Percentiles rank a stretch among this genome's conserved stretches.
Evolutionary conservation across 2,797 vertebrate species (phyloP).

Genomic region (Poeciliopsis infans): DNA sequence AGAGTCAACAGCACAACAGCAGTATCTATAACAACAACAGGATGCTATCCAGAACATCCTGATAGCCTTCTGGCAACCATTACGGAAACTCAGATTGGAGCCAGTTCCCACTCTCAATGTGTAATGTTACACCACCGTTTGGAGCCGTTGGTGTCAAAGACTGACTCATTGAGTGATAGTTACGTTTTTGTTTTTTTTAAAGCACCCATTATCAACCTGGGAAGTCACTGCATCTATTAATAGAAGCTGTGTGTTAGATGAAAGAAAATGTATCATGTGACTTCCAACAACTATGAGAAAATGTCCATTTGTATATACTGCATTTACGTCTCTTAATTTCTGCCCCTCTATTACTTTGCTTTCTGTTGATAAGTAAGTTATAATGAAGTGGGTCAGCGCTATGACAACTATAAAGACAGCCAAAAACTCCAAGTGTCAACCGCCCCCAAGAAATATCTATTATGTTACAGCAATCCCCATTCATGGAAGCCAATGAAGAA

Average conservation of each 20-base stretch:
- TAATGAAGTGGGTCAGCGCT: background rate
- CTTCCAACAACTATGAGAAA: background rate
- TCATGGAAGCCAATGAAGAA: background rate
- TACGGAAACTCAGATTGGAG: background rate
- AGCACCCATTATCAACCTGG: background rate
- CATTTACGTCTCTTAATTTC: background rate
- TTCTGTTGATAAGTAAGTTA: background rate
- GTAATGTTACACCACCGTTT: background rate
- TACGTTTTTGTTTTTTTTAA: background rate
- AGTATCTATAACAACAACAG: conserved; percentile 48
- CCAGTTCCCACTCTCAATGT: background rate
- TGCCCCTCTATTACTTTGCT: background rate
- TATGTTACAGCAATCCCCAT: background rate
- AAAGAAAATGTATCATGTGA: background rate
- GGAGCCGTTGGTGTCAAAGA: background rate
- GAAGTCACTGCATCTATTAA: background rate
- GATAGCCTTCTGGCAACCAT: conserved; percentile 20
- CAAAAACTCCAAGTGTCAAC: background rate
- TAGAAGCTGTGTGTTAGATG: too few species aligned
- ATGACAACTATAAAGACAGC: background rate
- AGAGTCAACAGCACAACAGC: conserved; percentile 50
- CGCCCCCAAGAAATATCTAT: accelerated
- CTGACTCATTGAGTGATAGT: background rate
- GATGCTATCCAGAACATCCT: conserved; percentile 33
- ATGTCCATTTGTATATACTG: background rate